A percentile compares a stretch with the other conserved stretches of the same genome.
phyloP scores from a whole-genome alignment of 2,888 invertebrate genomes.

The Seira ritae region DNA sequence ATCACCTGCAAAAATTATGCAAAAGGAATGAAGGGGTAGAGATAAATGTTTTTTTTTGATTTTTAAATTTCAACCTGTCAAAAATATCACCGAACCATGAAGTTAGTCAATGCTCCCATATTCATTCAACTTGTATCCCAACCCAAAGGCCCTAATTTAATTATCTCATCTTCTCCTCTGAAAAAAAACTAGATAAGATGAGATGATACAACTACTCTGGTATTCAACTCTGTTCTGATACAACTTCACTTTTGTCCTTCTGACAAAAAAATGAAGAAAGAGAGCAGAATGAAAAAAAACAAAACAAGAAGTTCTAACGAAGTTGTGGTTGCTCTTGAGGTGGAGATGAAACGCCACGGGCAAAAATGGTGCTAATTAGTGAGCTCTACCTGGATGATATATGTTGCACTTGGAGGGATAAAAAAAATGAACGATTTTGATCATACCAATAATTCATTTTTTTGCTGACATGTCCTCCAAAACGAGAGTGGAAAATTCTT shows the following conservation, averaged over 20 bases:
- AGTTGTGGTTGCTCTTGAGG: background rate
- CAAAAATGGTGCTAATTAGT: conserved; percentile 61
- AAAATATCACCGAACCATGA: conserved; percentile 54
- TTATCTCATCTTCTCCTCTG: conserved; percentile 40
- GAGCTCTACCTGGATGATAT: conserved; percentile 27
- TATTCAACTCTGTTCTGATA: too few species aligned
- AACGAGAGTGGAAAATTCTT: background rate
- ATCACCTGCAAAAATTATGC: conserved; percentile 23
- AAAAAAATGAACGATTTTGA: background rate
- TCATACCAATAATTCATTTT: conserved; percentile 19
- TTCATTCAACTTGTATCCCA: conserved; percentile 6
- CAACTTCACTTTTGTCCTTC: too few species aligned
- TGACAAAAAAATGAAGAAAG: too few species aligned
- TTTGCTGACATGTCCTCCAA: conserved; percentile 1
- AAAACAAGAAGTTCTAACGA: too few species aligned
- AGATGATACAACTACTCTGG: too few species aligned
- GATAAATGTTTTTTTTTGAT: too few species aligned
- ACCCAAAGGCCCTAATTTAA: conserved; percentile 53
- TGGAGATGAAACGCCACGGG: conserved; percentile 46
- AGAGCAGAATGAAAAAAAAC: too few species aligned
- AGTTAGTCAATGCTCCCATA: conserved; percentile 16
- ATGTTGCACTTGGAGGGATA: conserved; percentile 1
- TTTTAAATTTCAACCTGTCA: conserved; percentile 52
- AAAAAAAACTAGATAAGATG: background rate
- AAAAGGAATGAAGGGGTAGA: too few species aligned